These are phyloP conservation scores for Antheraea mylitta DNA, from an alignment of 1,140 invertebrate genomes.

Conservation along the genomic window DNA sequence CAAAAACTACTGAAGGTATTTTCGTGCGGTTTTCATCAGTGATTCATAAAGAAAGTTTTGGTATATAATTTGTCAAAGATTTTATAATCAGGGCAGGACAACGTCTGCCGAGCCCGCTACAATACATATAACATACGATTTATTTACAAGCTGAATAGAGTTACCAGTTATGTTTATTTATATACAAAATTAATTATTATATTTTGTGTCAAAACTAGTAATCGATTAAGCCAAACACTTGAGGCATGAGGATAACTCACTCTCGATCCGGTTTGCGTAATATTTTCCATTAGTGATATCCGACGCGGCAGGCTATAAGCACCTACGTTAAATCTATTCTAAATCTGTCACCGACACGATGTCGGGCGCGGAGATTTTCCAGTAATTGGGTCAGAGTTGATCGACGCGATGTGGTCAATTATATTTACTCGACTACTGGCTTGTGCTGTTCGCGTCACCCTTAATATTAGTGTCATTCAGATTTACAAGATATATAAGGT, in stretches of 20 bases:
- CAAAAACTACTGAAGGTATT: too few species aligned
- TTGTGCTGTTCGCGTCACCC: not conserved
- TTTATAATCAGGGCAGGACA: too few species aligned
- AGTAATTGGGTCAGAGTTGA: slow-evolving; percentile 39
- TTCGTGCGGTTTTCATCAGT: too few species aligned
- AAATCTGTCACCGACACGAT: slow-evolving; percentile 24
- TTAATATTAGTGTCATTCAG: too few species aligned
- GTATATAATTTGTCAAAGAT: too few species aligned
- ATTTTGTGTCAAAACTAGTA: not conserved
- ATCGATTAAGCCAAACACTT: not conserved
- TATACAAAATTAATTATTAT: too few species aligned
- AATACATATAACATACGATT: too few species aligned
- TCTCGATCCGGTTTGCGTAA: slow-evolving; percentile 1
- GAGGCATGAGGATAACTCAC: not conserved
- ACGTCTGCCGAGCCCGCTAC: too few species aligned
- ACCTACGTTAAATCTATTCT: slow-evolving; percentile 10
- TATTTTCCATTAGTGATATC: not conserved
- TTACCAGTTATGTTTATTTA: too few species aligned
- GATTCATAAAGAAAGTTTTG: too few species aligned
- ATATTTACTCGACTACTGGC: slow-evolving; percentile 18
- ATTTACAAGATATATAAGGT: too few species aligned
- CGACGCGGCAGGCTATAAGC: not conserved
- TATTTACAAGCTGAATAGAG: too few species aligned
- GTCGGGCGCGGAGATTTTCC: slow-evolving; percentile 16
- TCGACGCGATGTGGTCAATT: slow-evolving; percentile 15